Base-by-base conservation (phyloP, 2,113 vertebrate genomes). In the Xiphophorus hellerii region DNA sequence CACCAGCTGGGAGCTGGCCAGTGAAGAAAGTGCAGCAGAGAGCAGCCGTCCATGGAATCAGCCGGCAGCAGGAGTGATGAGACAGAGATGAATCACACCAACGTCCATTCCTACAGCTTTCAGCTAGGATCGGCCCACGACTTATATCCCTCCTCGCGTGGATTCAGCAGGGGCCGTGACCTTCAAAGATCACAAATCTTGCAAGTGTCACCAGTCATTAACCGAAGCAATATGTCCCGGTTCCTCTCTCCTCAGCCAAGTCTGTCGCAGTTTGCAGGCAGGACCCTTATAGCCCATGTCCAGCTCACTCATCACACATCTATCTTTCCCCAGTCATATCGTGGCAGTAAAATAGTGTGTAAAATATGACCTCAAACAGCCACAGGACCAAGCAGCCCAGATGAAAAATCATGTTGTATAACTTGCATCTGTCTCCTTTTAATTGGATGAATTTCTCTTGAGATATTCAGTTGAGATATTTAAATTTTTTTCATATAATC, bases 151-250 rank as follows among this genome's bases (percentile, higher is more conserved):
- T 90, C 87, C 88, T 76, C 3, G 84, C 85, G 86, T 58, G 75
- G 89, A 87, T 91, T 73, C 89, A 75, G 85, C 71, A 3, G 86
- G 89, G 85, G 51, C 74, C 87, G n/a, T 69, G 76, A 91, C 89
- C 92, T 92, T 93, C 89, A 90, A 84, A 91, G 81, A 88, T 87
- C 84, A 89, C 90, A 91, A 91, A 93, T 91, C 88, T 82, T 66
- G 83, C 87, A 78, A 86, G 89, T 92, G 90, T 91, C 92, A 91
- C 90, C 87, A 80, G 80, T 89, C 90, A 91, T 92, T 93, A 92
- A 92, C 83, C 89, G 85, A 77, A 90, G 89, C 90, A 87, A 91
- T 92, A 91, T 90, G 91, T 91, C 89, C 85, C 6, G 51, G 81
- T 85, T 88, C 81, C 25, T 68, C 73, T 84, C 69, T 72, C 67